A percentile compares a stretch with the other conserved stretches of the same genome.
phyloP scores from a whole-genome alignment of 23 tunicate genomes.

The Styela clava region DNA sequence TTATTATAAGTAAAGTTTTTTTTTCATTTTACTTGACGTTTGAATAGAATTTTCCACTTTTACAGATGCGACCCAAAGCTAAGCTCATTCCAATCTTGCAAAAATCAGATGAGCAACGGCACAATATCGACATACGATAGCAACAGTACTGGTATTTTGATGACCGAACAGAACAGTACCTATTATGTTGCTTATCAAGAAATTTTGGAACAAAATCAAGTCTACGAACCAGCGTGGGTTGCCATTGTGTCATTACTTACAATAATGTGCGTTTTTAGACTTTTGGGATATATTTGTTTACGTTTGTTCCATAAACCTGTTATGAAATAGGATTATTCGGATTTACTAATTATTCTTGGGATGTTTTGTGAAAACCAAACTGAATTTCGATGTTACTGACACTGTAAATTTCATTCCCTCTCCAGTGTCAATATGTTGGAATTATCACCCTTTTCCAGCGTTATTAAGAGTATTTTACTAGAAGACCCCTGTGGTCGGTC shows the following conservation, averaged over 20 bases:
- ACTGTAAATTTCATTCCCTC: too few species aligned
- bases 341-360: too few species aligned
- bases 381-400: neutral
- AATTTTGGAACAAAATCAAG: conserved; percentile 42
- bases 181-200: conserved; percentile 43
- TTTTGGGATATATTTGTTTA: conserved; percentile 53
- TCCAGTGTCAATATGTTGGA: too few species aligned
- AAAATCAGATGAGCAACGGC: neutral
- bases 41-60: neutral
- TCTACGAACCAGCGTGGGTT: conserved; percentile 50
- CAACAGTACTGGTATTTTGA: neutral
- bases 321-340: conserved; percentile 38
- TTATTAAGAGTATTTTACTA: too few species aligned
- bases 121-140: neutral
- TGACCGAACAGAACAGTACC: conserved; percentile 14
- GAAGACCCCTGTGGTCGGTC: too few species aligned
- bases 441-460: too few species aligned
- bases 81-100: conserved; percentile 66
- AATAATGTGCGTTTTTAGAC: conserved; percentile 47
- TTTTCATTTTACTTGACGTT: too few species aligned
- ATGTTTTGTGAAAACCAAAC: neutral
- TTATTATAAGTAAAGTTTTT: too few species aligned
- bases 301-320: conserved; percentile 81
- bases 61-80: conserved; percentile 59
- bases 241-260: conserved; percentile 33